These are phyloP conservation scores for Sphinx pinastri DNA, from an alignment of 2,888 invertebrate genomes.

Conservation along the genomic window DNA sequence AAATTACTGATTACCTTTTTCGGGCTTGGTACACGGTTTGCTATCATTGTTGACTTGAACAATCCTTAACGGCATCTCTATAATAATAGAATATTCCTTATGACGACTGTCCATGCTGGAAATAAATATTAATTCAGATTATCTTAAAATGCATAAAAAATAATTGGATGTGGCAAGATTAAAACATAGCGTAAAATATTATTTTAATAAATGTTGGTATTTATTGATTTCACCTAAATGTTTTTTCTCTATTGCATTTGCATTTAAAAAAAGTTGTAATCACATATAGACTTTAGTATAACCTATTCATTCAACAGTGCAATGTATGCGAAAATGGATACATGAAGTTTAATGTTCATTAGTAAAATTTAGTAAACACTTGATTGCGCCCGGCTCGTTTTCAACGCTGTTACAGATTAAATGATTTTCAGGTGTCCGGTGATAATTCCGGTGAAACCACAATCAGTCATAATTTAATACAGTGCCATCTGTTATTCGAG, in stretches of 20 bases:
- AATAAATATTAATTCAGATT: conserved; percentile 27
- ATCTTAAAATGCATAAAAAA: too few species aligned
- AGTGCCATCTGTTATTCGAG: conserved; percentile 17
- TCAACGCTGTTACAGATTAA: not conserved
- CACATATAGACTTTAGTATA: too few species aligned
- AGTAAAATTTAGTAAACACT: conserved; percentile 2
- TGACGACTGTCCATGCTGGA: conserved; percentile 45
- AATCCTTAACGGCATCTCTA: conserved; percentile 54
- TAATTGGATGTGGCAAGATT: too few species aligned
- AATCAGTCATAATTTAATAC: conserved; percentile 24
- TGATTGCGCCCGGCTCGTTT: not conserved
- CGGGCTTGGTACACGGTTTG: conserved; percentile 31
- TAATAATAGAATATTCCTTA: conserved; percentile 41
- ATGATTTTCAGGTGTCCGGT: not conserved
- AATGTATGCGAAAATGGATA: not conserved
- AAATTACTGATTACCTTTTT: not conserved
- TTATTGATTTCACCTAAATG: too few species aligned
- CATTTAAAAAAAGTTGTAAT: too few species aligned
- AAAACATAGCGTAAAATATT: not conserved
- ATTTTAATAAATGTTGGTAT: not conserved
- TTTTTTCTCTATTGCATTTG: too few species aligned
- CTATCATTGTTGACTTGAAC: conserved; percentile 47
- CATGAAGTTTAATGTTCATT: not conserved
- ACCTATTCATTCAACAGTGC: not conserved
- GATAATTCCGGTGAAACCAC: not conserved